Conservation (phyloP, 2,113 vertebrate species). For the Tinamus guttatus region DNA sequence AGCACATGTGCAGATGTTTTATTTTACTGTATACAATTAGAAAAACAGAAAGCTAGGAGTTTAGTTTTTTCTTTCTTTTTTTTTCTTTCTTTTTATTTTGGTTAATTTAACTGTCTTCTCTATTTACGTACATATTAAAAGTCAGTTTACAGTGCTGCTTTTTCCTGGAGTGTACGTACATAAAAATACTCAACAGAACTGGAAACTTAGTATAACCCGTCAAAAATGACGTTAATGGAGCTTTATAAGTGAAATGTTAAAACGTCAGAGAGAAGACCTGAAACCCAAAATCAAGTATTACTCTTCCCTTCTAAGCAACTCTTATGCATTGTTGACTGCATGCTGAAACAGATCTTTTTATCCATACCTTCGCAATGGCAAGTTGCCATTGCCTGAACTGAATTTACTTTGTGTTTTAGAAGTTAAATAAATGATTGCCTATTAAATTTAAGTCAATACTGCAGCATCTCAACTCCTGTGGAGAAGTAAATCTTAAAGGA, state of each 20-base stretch:
- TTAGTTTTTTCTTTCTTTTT: no score
- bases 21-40: background rate
- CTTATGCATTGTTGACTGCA: slow-evolving; percentile 32
- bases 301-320: slow-evolving; percentile 18
- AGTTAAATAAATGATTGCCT: slow-evolving; percentile 16
- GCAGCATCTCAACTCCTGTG: background rate
- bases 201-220: background rate
- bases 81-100: background rate
- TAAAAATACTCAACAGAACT: background rate
- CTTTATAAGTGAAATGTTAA: slow-evolving; percentile 48
- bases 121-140: background rate
- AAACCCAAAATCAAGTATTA: slow-evolving; percentile 10
- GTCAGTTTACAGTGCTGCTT: background rate
- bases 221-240: background rate
- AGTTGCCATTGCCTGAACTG: background rate
- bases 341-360: slow-evolving; percentile 38
- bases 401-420: slow-evolving; percentile 12
- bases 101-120: background rate
- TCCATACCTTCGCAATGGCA: slow-evolving; percentile 17
- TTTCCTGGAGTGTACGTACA: background rate
- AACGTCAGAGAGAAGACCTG: slow-evolving; percentile 40
- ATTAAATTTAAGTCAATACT: background rate
- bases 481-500: slow-evolving; percentile 3
- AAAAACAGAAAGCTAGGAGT: background rate
- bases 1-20: background rate